Evolutionary conservation across 2,797 vertebrate species (phyloP).

Genomic region (Esox masquinongy): DNA sequence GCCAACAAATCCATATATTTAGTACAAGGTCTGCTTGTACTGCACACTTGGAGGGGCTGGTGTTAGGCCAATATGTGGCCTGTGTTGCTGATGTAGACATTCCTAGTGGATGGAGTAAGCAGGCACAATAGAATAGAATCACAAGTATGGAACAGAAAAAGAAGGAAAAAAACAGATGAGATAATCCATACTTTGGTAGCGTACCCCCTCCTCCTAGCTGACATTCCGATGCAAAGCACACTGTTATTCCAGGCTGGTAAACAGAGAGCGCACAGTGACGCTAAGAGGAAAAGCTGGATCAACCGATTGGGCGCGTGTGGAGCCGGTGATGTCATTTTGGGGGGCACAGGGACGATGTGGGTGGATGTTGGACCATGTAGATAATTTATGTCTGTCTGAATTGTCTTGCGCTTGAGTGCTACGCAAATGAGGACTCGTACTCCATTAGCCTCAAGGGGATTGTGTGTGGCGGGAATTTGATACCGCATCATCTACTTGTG

Average conservation of each 20-base stretch:
- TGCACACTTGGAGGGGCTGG: constrained; percentile 1
- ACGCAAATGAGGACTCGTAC: background rate
- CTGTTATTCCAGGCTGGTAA: constrained; percentile 30
- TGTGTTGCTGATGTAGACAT: constrained; percentile 23
- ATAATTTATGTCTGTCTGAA: background rate
- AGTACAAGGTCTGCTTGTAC: background rate
- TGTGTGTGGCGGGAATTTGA: background rate
- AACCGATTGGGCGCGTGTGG: constrained; percentile 5
- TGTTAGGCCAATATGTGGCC: background rate
- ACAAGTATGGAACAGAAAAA: constrained; percentile 9
- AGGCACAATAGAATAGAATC: constrained; percentile 15
- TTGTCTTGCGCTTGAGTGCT: background rate
- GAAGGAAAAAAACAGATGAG: constrained; percentile 18
- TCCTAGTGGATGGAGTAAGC: constrained; percentile 11
- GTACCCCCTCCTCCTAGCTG: background rate
- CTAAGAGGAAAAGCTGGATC: constrained; percentile 16
- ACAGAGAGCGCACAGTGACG: constrained; percentile 11
- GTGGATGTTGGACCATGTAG: background rate
- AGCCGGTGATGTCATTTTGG: constrained; percentile 7
- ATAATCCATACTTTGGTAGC: background rate
- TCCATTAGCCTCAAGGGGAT: background rate
- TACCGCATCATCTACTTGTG: background rate
- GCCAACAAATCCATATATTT: background rate
- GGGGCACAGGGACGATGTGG: background rate
- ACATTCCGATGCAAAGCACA: constrained; percentile 20